Conservation (phyloP, 2,797 vertebrate species). For the Pantherophis vulpinus region DNA sequence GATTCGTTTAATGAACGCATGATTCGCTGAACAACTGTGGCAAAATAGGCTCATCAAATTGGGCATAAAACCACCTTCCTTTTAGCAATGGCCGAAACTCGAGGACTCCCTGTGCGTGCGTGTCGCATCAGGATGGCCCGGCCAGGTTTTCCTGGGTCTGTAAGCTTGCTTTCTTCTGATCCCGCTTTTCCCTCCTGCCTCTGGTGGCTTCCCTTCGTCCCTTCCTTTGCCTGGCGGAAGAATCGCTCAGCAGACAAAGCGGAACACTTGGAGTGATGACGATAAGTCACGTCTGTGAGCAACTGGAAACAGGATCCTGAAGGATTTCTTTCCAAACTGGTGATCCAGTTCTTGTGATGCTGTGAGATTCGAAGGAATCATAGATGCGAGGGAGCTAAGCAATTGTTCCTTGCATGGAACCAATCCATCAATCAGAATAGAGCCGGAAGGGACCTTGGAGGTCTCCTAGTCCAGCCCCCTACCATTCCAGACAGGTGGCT, state of each 20-base stretch:
- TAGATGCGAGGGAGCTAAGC: not conserved
- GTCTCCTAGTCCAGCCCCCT: too few species aligned
- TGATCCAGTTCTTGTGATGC: not conserved
- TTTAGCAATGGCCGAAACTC: not conserved
- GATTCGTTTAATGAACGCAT: too few species aligned
- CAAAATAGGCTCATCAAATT: too few species aligned
- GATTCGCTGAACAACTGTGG: too few species aligned
- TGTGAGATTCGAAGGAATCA: not conserved
- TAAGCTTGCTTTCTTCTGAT: not conserved
- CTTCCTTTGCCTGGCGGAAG: not conserved
- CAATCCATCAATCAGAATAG: not conserved
- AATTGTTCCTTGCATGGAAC: not conserved
- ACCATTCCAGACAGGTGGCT: not conserved
- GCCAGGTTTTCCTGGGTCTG: not conserved
- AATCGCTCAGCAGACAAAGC: too few species aligned
- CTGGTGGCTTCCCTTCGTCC: not conserved
- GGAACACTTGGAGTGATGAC: not conserved
- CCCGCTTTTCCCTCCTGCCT: not conserved
- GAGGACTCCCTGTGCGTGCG: not conserved
- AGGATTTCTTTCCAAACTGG: not conserved
- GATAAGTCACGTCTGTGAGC: not conserved
- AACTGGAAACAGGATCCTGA: not conserved
- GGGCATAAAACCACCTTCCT: not conserved
- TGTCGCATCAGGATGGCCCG: not conserved
- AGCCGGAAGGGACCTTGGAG: not conserved